A percentile compares a stretch with the other conserved stretches of the same genome.
These are phyloP conservation scores for Pheosia tremula DNA, from an alignment of 2,888 invertebrate species.

Conservation along the genomic window DNA sequence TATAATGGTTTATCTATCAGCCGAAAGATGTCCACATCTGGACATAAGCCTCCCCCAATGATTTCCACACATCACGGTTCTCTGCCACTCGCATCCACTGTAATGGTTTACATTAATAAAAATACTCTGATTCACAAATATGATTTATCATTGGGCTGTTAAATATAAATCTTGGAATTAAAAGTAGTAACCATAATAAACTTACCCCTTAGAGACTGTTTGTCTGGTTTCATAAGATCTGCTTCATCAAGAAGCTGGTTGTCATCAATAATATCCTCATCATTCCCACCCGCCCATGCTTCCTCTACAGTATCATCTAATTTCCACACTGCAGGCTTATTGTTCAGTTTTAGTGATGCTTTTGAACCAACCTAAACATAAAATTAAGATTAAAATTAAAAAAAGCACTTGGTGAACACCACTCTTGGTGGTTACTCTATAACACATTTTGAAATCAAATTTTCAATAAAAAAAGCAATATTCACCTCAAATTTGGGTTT, in stretches of 20 bases:
- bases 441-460: neutral
- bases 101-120: too few relatives aligned
- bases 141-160: too few relatives aligned
- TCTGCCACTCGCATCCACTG: too few relatives aligned
- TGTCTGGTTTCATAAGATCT: conserved; percentile 95
- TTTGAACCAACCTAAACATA: conserved; percentile 74
- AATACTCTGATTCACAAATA: too few relatives aligned
- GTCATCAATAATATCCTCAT: conserved; percentile 93
- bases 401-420: too few relatives aligned
- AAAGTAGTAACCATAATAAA: conserved; percentile 6
- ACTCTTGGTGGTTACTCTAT: too few relatives aligned
- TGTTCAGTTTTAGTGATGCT: conserved; percentile 66
- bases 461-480: neutral
- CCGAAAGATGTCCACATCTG: too few relatives aligned
- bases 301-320: conserved; percentile 87
- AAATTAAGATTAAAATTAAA: neutral
- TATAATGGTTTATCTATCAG: too few relatives aligned
- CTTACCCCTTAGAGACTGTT: conserved; percentile 91
- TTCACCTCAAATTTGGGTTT: conserved; percentile 89
- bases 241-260: conserved; percentile 95
- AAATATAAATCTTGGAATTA: too few relatives aligned
- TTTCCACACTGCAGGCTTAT: conserved; percentile 86
- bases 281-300: conserved; percentile 81
- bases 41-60: too few relatives aligned
- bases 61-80: too few relatives aligned